A percentile compares a stretch with the other conserved stretches of the same genome.
Evolutionary conservation across 2,888 invertebrate genomes (phyloP).

Genomic region (Sphinx pinastri): DNA sequence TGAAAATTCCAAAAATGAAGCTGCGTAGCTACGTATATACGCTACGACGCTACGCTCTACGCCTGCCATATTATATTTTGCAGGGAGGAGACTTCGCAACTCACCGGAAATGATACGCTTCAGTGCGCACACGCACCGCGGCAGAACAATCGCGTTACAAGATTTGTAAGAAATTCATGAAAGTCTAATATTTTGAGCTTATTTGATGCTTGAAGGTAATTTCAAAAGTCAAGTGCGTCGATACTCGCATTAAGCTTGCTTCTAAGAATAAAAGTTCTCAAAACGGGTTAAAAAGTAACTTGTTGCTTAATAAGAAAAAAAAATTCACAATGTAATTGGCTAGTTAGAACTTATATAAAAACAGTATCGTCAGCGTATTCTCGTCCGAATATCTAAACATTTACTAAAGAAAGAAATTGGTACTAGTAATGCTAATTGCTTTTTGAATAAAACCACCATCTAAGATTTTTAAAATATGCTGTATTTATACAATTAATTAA

Average conservation of each 20-base stretch:
- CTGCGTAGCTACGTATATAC: conserved; percentile 34
- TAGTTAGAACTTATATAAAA: too few species aligned
- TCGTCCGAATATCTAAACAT: too few species aligned
- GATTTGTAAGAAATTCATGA: conserved; percentile 60
- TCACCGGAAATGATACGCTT: conserved; percentile 42
- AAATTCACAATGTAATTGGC: too few species aligned
- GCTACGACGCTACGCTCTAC: conserved; percentile 40
- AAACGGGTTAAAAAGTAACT: too few species aligned
- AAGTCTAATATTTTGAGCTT: conserved; percentile 37
- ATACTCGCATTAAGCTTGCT: neutral
- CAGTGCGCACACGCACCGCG: conserved; percentile 28
- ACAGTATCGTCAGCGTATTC: too few species aligned
- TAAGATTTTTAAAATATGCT: too few species aligned
- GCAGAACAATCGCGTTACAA: conserved; percentile 49
- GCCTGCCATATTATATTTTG: conserved; percentile 50
- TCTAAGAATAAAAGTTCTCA: too few species aligned
- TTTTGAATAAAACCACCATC: neutral
- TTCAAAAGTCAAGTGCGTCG: neutral
- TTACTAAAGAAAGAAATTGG: too few species aligned
- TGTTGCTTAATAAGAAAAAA: too few species aligned
- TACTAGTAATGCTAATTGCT: too few species aligned
- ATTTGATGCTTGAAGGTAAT: neutral
- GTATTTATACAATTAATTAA: too few species aligned
- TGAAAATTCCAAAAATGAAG: conserved; percentile 39
- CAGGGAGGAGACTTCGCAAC: conserved; percentile 53